phyloP scores from a whole-genome alignment of 1,140 invertebrate species.

The Ips typographus region DNA sequence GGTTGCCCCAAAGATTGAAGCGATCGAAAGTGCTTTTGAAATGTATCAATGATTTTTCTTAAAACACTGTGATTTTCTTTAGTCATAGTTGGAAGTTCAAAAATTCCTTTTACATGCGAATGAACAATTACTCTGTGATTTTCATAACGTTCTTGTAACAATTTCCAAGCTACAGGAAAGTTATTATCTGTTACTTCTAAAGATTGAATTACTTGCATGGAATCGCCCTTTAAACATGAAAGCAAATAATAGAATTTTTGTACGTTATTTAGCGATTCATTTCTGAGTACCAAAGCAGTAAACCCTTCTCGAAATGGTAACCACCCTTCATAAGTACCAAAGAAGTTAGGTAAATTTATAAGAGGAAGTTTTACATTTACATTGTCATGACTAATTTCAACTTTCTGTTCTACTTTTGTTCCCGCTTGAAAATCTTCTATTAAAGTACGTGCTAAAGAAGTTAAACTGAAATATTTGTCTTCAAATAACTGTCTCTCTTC shows the following conservation, averaged over 20 bases:
- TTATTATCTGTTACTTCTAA: constrained; percentile 36
- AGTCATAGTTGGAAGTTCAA: constrained; percentile 24
- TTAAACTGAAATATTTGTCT: too few relatives aligned
- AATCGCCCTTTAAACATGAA: constrained; percentile 25
- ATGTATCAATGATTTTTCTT: constrained; percentile 32
- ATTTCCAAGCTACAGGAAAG: constrained; percentile 37
- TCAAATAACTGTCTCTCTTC: too few relatives aligned
- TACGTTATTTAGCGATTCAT: not conserved
- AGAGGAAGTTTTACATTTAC: too few relatives aligned
- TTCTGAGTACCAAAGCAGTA: constrained; percentile 16
- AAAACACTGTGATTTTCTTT: constrained; percentile 33
- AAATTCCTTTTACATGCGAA: constrained; percentile 27
- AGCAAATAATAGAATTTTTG: constrained; percentile 39
- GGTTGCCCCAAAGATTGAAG: not conserved
- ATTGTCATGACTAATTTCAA: too few relatives aligned
- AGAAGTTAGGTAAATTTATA: too few relatives aligned
- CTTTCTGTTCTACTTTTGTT: too few relatives aligned
- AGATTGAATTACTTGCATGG: constrained; percentile 28
- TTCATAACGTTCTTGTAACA: constrained; percentile 38
- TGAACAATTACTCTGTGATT: constrained; percentile 36
- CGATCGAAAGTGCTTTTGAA: constrained; percentile 33
- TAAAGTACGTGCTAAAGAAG: too few relatives aligned
- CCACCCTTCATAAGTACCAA: too few relatives aligned
- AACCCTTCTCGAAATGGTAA: not conserved
- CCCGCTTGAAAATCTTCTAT: too few relatives aligned